A percentile compares a stretch with the other conserved stretches of the same genome.
Conservation (phyloP, 1,140 invertebrate species). For the Sesamia nonagrioides region DNA sequence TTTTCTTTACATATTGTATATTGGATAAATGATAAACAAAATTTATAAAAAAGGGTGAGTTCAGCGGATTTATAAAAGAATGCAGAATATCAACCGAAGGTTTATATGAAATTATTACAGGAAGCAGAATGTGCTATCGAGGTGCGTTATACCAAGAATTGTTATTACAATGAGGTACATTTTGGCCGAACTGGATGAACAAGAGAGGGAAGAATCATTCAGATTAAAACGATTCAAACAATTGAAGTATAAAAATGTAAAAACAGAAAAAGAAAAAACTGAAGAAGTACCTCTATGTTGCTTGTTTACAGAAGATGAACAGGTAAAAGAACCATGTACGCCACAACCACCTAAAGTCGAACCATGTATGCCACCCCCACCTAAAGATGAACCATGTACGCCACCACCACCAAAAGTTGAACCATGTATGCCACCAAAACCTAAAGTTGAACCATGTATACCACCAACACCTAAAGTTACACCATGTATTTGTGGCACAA, state of each 20-base stretch:
- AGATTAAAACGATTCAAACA: slow-evolving; percentile 63
- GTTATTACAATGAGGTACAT: slow-evolving; percentile 55
- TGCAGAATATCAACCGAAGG: slow-evolving; percentile 45
- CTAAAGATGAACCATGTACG: too few relatives aligned
- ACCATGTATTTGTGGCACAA: neutral
- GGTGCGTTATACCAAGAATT: slow-evolving; percentile 64
- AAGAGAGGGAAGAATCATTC: slow-evolving; percentile 63
- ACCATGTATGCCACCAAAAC: too few relatives aligned
- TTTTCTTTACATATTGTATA: too few relatives aligned
- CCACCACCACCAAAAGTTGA: too few relatives aligned
- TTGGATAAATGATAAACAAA: too few relatives aligned
- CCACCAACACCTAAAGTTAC: too few relatives aligned
- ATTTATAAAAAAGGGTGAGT: slow-evolving; percentile 58
- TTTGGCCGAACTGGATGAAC: slow-evolving; percentile 57
- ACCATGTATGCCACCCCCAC: too few relatives aligned
- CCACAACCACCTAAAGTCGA: too few relatives aligned
- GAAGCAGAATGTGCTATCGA: slow-evolving; percentile 68
- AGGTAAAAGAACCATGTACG: too few relatives aligned
- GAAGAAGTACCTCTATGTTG: neutral
- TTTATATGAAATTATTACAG: slow-evolving; percentile 62
- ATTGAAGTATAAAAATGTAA: slow-evolving; percentile 38
- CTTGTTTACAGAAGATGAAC: too few relatives aligned
- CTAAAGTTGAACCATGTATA: too few relatives aligned
- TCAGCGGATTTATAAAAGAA: slow-evolving; percentile 42
- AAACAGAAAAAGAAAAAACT: neutral